A percentile compares a stretch with the other conserved stretches of the same genome.
These are phyloP conservation scores for Dryobotodes eremita DNA, from an alignment of 2,888 invertebrate species.

Conservation along the genomic window DNA sequence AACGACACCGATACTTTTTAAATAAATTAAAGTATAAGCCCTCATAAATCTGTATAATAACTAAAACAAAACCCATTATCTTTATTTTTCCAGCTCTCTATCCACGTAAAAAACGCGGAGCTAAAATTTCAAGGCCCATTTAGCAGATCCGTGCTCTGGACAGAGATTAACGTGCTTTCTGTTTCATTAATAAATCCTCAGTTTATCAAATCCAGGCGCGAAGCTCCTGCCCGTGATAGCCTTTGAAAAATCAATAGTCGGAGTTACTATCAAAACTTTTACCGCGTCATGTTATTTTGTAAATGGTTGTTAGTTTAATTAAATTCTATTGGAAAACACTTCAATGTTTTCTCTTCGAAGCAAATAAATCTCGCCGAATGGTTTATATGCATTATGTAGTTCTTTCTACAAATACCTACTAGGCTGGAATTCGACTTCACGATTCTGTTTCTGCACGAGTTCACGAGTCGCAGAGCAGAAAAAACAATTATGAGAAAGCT, in stretches of 20 bases:
- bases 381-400: conserved; percentile 31
- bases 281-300: conserved; percentile 41
- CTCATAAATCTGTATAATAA: conserved; percentile 61
- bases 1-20: conserved; percentile 52
- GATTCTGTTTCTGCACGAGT: conserved; percentile 60
- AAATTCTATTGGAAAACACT: conserved; percentile 54
- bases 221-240: conserved; percentile 52
- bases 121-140: conserved; percentile 82
- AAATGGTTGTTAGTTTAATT: conserved; percentile 49
- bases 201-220: conserved; percentile 73
- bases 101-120: conserved; percentile 69
- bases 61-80: conserved; percentile 65
- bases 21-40: conserved; percentile 52
- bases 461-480: conserved; percentile 52
- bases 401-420: conserved; percentile 20
- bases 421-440: conserved; percentile 29
- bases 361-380: conserved; percentile 46
- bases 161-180: conserved; percentile 84
- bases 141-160: conserved; percentile 79
- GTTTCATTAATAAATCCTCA: conserved; percentile 79
- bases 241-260: conserved; percentile 53
- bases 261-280: conserved; percentile 52
- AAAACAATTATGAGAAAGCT: conserved; percentile 70
- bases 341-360: conserved; percentile 24
- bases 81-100: conserved; percentile 67